These are phyloP conservation scores for Fragum fragum DNA, from an alignment of 2,888 invertebrate genomes.

Conservation along the genomic window DNA sequence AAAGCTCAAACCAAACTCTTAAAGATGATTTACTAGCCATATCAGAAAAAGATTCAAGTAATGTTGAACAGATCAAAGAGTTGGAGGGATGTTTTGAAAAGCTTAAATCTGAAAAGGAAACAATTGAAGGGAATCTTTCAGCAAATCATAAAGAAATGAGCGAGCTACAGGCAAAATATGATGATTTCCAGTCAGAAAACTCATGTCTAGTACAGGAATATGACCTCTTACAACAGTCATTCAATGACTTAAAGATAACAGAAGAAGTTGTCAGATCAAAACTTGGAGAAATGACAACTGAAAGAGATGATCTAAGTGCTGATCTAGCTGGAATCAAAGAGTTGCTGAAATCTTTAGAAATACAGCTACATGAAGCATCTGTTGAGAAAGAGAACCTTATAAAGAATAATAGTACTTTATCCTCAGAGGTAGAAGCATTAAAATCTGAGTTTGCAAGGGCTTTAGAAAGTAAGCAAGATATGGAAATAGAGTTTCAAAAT, in stretches of 20 bases:
- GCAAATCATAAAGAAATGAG: constrained; percentile 52
- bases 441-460: constrained; percentile 42
- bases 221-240: constrained; percentile 60
- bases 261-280: constrained; percentile 69
- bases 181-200: constrained; percentile 64
- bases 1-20: constrained; percentile 36
- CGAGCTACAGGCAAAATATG: constrained; percentile 57
- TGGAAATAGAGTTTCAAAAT: constrained; percentile 30
- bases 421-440: constrained; percentile 52
- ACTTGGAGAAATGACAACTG: constrained; percentile 72
- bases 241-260: constrained; percentile 55
- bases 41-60: constrained; percentile 49
- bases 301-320: constrained; percentile 59
- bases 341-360: constrained; percentile 49
- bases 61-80: constrained; percentile 48
- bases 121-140: constrained; percentile 43
- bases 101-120: constrained; percentile 54
- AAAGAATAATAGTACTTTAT: constrained; percentile 45
- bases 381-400: constrained; percentile 34
- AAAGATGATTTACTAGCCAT: constrained; percentile 46
- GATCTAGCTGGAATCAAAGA: constrained; percentile 50
- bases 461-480: constrained; percentile 18
- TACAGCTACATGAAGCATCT: constrained; percentile 9
- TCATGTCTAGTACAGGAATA: constrained; percentile 63
- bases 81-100: constrained; percentile 54